Base-by-base conservation (phyloP, 2,888 invertebrate genomes). In the Amaurobius ferox region DNA sequence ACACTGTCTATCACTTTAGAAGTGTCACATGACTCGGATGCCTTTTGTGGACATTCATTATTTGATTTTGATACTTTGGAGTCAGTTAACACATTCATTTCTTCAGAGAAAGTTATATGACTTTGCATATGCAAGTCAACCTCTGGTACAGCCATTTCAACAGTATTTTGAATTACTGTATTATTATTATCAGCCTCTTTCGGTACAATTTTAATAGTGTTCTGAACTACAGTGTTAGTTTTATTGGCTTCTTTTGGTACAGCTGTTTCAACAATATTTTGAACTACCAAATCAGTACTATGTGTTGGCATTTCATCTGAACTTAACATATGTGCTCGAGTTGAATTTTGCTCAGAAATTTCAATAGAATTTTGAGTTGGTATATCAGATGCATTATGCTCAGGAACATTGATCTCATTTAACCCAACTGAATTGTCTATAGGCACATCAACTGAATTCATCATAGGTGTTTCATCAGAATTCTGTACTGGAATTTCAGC, bases 401-500 rank as follows among this genome's bases (percentile, higher is more conserved):
- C n/a, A n/a, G n/a, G n/a, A n/a, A n/a, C n/a, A n/a, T n/a, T n/a
- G 9, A 9, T 5, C 9, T 7, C 35, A 35, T 35, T 9, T n/a
- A n/a, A n/a, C n/a, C n/a, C n/a, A n/a, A n/a, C n/a, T n/a, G n/a
- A n/a, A n/a, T n/a, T 30, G 1, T 26, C 30, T 44, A 48, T 30
- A 55, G 23, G 19, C 13, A 35, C 40, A 62, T 62, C 28, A 39
- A 30, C 71, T 9, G n/a, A 26, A 9, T 68, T 39, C 16, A 7
- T 26, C 39, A 7, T 23, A 13, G 2, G 1, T 19, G 13, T 26
- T 30, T 28, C 19, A 48, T 28, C 28, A 39, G 66, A 11, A 55
- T 48, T 73, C 26, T 79, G 70, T 28, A 9, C 1, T 28, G 26
- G 48, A 76, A 9, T 23, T 13, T 72, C 66, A n/a, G n/a, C 19